Evolutionary conservation across 2,888 invertebrate species (phyloP).

Genomic region (Phyllotreta striolata): DNA sequence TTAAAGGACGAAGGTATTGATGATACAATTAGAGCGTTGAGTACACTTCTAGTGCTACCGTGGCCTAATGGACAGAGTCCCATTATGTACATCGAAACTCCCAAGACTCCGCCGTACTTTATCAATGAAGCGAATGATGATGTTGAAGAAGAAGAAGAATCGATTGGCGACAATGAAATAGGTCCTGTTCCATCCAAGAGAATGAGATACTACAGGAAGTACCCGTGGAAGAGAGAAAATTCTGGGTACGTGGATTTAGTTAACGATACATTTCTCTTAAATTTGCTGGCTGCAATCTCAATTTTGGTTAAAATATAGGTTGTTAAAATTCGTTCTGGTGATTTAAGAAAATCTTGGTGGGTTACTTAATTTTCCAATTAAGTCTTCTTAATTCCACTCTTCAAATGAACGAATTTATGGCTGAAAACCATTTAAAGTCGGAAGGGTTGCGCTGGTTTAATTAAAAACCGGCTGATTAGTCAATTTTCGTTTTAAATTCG

Average conservation of each 20-base stretch:
- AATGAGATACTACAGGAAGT: constrained; percentile 68
- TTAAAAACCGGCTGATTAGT: too few species aligned
- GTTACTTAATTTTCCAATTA: too few species aligned
- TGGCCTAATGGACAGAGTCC: constrained; percentile 56
- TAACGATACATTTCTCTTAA: neutral
- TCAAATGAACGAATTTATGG: too few species aligned
- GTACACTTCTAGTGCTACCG: constrained; percentile 50
- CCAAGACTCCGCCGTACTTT: constrained; percentile 1
- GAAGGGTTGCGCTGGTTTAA: too few species aligned
- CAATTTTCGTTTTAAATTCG: too few species aligned
- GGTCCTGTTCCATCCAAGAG: constrained; percentile 58
- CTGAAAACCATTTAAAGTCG: too few species aligned
- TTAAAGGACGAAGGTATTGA: constrained; percentile 41
- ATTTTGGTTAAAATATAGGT: neutral
- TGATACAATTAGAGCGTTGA: constrained; percentile 41
- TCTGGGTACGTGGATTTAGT: constrained; percentile 39
- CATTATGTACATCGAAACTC: constrained; percentile 55
- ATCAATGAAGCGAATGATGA: neutral
- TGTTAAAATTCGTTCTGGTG: too few species aligned
- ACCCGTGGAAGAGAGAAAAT: constrained; percentile 71
- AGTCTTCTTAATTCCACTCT: too few species aligned
- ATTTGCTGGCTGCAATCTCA: neutral
- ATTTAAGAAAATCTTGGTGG: too few species aligned
- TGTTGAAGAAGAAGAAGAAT: neutral
- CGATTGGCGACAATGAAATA: constrained; percentile 20